Percentiles rank a stretch among this genome's conserved stretches.
Evolutionary conservation across 2,113 vertebrate genomes (phyloP).

Genomic region (Vulpes lagopus): DNA sequence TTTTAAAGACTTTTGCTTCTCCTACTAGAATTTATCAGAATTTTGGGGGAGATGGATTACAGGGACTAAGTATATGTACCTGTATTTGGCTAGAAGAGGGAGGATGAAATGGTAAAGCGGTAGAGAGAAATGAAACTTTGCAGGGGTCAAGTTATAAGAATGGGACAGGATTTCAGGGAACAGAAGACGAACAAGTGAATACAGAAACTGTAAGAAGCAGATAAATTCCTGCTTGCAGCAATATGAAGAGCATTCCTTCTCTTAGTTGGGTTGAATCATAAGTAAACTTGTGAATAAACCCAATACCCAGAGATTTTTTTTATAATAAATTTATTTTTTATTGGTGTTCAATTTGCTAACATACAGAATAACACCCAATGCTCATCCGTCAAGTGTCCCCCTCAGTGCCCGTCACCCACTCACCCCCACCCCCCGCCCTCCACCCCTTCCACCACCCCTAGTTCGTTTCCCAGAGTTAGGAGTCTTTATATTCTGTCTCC

Average conservation of each 20-base stretch:
- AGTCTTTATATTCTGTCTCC: too few species aligned
- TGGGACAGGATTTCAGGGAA: not conserved
- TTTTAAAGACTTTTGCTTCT: conserved; percentile 33
- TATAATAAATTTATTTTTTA: too few species aligned
- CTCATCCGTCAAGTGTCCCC: too few species aligned
- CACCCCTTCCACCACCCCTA: too few species aligned
- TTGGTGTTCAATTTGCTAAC: too few species aligned
- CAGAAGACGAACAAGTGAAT: not conserved
- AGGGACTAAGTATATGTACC: not conserved
- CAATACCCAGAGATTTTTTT: not conserved
- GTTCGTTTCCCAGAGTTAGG: too few species aligned
- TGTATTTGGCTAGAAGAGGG: not conserved
- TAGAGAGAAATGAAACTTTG: not conserved
- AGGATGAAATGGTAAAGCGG: not conserved
- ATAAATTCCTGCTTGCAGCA: not conserved
- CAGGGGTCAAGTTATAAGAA: not conserved
- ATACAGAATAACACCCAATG: too few species aligned
- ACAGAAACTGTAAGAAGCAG: conserved; percentile 19
- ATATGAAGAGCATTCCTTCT: conserved; percentile 9
- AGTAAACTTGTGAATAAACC: not conserved
- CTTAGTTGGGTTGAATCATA: not conserved
- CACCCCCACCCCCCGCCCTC: too few species aligned
- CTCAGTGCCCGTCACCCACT: too few species aligned
- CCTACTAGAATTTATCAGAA: conserved; percentile 6
- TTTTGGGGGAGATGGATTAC: not conserved